Evolutionary conservation across 2,888 invertebrate species (phyloP).

Genomic region (Dicyrtoma fusca): DNA sequence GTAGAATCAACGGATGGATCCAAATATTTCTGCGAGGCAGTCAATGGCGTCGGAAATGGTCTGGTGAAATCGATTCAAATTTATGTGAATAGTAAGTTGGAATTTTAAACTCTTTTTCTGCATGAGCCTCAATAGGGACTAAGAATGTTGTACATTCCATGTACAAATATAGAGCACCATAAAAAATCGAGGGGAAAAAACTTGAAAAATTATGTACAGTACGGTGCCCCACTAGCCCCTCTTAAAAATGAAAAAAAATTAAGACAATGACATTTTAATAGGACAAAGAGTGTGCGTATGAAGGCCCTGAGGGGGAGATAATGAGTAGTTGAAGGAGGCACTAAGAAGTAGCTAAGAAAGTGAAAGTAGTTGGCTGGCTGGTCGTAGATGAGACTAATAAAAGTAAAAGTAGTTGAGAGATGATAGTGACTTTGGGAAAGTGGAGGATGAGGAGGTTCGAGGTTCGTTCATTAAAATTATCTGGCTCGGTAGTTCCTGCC

Average conservation of each 20-base stretch:
- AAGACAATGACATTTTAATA: too few relatives aligned
- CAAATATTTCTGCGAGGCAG: slow-evolving; percentile 60
- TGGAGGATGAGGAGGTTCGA: neutral
- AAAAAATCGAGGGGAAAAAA: too few relatives aligned
- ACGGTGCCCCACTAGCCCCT: too few relatives aligned
- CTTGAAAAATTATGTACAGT: too few relatives aligned
- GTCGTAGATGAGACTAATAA: slow-evolving; percentile 2
- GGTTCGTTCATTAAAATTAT: slow-evolving; percentile 47
- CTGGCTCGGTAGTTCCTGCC: slow-evolving; percentile 49
- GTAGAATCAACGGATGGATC: slow-evolving; percentile 59
- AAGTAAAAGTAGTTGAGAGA: neutral
- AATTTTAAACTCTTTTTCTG: slow-evolving; percentile 6
- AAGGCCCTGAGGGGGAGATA: too few relatives aligned
- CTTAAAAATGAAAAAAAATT: too few relatives aligned
- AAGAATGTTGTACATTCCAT: neutral
- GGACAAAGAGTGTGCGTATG: too few relatives aligned
- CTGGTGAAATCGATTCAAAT: slow-evolving; percentile 60
- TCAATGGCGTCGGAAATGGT: slow-evolving; percentile 60
- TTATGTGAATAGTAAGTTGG: slow-evolving; percentile 59
- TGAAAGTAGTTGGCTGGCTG: neutral
- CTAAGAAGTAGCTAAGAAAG: neutral
- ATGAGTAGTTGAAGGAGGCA: neutral
- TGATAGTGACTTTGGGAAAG: neutral
- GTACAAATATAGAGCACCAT: neutral
- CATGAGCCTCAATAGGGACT: neutral